phyloP scores from a whole-genome alignment of 2,888 invertebrate genomes.

The Pyrrhia umbra region DNA sequence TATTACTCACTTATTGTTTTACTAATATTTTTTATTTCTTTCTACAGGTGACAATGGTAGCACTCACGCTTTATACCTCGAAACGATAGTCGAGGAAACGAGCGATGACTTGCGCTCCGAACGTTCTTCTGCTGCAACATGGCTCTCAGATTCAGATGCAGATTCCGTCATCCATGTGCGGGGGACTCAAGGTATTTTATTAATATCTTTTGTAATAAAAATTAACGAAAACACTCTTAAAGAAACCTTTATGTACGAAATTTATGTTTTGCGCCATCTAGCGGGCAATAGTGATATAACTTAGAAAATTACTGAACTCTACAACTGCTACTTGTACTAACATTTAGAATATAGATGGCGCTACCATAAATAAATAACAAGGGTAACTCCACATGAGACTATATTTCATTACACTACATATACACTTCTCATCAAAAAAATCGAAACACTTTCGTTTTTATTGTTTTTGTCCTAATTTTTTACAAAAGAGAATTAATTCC shows the following conservation, averaged over 20 bases:
- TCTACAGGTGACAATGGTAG: slow-evolving; percentile 85
- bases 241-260: background rate
- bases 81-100: slow-evolving; percentile 97
- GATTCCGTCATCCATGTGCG: slow-evolving; percentile 95
- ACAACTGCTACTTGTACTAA: background rate
- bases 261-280: slow-evolving; percentile 76
- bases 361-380: slow-evolving; percentile 14
- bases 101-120: slow-evolving; percentile 95
- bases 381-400: slow-evolving; percentile 18
- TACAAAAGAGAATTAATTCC: too few relatives aligned
- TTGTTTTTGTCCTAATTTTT: too few relatives aligned
- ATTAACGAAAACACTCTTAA: too few relatives aligned
- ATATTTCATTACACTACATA: slow-evolving; percentile 24
- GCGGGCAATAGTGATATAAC: slow-evolving; percentile 63
- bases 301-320: background rate
- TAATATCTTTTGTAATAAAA: too few relatives aligned
- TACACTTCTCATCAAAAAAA: too few relatives aligned
- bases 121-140: slow-evolving; percentile 91
- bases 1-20: background rate
- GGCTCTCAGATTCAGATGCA: slow-evolving; percentile 94
- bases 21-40: slow-evolving; percentile 27
- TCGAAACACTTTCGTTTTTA: too few relatives aligned
- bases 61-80: slow-evolving; percentile 93
- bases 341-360: slow-evolving; percentile 64
- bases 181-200: slow-evolving; percentile 78